Conservation (phyloP, 1,140 invertebrate genomes). For the Brachionus sp. region DNA sequence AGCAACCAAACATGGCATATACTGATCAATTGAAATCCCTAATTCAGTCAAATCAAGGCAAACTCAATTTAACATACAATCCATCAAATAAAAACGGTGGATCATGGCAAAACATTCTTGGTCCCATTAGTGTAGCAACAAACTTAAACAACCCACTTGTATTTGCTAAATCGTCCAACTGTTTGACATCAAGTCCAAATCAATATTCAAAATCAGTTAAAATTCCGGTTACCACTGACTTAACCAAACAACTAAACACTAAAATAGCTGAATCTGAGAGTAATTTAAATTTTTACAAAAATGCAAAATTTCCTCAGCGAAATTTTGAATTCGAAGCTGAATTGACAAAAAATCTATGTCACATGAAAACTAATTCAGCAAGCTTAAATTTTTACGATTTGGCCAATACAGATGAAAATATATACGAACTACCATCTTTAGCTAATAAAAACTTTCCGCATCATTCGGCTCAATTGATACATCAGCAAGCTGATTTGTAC, state of each 20-base stretch:
- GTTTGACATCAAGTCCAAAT: slow-evolving; percentile 24
- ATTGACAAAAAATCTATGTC: background rate
- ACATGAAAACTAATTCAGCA: background rate
- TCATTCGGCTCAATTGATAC: background rate
- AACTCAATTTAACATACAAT: background rate
- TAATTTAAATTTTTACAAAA: background rate
- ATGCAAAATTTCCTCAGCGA: background rate
- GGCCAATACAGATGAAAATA: background rate
- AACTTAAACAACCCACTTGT: background rate
- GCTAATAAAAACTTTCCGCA: background rate
- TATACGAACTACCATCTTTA: slow-evolving; percentile 18
- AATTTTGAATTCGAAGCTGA: slow-evolving; percentile 22
- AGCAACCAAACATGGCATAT: slow-evolving; percentile 16
- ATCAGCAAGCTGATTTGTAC: background rate
- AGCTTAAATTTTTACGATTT: background rate
- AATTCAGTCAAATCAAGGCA: slow-evolving; percentile 3
- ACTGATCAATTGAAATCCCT: slow-evolving; percentile 8
- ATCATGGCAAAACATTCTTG: slow-evolving; percentile 28
- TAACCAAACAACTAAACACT: background rate
- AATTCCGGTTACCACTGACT: slow-evolving; percentile 37
- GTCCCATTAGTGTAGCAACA: slow-evolving; percentile 6
- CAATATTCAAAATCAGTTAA: slow-evolving; percentile 19
- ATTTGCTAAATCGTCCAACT: slow-evolving; percentile 4
- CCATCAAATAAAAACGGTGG: background rate
- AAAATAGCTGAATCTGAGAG: slow-evolving; percentile 11